A percentile compares a stretch with the other conserved stretches of the same genome.
Conservation (phyloP, 2,113 vertebrate genomes). For the Pomatostomus ruficeps region DNA sequence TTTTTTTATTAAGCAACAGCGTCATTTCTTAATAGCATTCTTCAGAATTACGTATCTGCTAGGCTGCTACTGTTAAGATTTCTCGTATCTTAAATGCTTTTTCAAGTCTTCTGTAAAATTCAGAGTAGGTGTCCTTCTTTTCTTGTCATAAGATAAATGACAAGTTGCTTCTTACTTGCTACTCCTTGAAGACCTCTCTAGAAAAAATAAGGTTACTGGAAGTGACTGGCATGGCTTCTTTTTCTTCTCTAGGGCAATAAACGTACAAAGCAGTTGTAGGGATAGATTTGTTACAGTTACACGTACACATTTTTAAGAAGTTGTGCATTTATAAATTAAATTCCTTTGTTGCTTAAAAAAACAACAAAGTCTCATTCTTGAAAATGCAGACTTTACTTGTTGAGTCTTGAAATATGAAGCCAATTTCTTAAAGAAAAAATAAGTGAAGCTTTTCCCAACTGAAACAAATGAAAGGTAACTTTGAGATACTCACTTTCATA, state of each 20-base stretch:
- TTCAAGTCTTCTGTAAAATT: neutral
- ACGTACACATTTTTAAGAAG: neutral
- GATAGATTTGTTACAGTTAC: neutral
- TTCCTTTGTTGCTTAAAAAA: neutral
- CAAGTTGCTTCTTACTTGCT: neutral
- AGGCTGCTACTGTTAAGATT: neutral
- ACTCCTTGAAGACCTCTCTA: neutral
- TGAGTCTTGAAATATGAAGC: neutral
- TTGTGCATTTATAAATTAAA: neutral
- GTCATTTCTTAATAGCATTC: neutral
- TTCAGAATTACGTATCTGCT: neutral
- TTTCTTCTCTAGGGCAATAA: neutral
- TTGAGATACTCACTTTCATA: neutral
- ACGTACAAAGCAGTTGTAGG: neutral
- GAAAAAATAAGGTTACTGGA: neutral
- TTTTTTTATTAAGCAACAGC: neutral
- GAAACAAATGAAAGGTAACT: neutral
- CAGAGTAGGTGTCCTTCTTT: neutral
- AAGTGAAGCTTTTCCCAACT: neutral
- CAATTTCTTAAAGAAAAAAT: neutral
- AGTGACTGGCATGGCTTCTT: neutral
- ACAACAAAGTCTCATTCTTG: neutral
- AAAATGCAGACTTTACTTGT: neutral
- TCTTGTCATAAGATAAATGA: neutral
- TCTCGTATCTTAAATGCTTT: neutral